phyloP scores from a whole-genome alignment of 2,113 vertebrate species.

The Oophaga pumilio region DNA sequence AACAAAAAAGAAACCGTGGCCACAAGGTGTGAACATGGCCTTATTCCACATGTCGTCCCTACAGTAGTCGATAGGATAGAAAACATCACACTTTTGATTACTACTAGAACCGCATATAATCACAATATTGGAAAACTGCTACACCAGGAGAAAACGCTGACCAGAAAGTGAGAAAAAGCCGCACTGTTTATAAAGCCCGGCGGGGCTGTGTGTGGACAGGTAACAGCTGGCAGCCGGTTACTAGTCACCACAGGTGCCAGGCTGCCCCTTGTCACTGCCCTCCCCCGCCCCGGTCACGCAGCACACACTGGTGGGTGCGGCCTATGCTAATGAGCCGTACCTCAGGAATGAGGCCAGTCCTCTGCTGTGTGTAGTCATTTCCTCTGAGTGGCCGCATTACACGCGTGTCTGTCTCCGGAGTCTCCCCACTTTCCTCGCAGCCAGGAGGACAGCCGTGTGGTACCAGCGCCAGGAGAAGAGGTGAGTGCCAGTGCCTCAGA shows the following conservation, averaged over 20 bases:
- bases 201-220: too few relatives aligned
- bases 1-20: too few relatives aligned
- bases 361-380: conserved; percentile 36
- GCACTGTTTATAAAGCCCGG: too few relatives aligned
- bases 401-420: background rate
- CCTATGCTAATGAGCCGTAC: conserved; percentile 48
- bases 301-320: conserved; percentile 14
- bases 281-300: background rate
- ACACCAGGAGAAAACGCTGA: too few relatives aligned
- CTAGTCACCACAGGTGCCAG: conserved; percentile 14
- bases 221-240: too few relatives aligned
- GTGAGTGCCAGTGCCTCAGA: background rate
- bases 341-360: conserved; percentile 52
- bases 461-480: background rate
- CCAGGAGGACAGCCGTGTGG: background rate
- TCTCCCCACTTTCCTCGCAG: background rate
- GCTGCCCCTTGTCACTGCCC: conserved; percentile 13
- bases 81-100: too few relatives aligned
- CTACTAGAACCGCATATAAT: too few relatives aligned
- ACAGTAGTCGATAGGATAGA: too few relatives aligned
- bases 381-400: conserved; percentile 39
- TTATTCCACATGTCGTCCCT: too few relatives aligned
- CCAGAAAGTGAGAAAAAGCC: too few relatives aligned
- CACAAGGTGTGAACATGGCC: too few relatives aligned
- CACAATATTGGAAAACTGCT: too few relatives aligned